These are phyloP conservation scores for Dissostichus mawsoni DNA, from an alignment of 2,113 vertebrate species.

Conservation along the genomic window DNA sequence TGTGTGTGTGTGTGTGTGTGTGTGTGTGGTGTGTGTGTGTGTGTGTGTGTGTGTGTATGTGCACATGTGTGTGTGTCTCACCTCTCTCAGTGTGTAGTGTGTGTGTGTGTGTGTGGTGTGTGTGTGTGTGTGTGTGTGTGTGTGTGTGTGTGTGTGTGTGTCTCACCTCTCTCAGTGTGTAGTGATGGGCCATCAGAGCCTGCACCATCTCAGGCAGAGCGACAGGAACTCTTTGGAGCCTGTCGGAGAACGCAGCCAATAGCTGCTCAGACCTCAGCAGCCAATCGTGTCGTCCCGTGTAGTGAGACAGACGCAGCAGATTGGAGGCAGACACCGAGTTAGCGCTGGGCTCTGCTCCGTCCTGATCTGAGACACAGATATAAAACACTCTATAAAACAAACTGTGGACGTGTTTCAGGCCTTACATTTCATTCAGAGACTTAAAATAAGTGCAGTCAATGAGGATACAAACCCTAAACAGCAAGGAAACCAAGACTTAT, in stretches of 20 bases:
- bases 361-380: slow-evolving; percentile 86
- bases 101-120: no score
- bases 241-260: slow-evolving; percentile 89
- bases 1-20: neutral
- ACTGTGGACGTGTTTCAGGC: no score
- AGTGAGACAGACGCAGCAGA: slow-evolving; percentile 89
- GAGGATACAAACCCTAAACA: no score
- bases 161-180: slow-evolving; percentile 90
- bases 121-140: no score
- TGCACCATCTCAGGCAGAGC: slow-evolving; percentile 92
- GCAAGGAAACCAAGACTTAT: no score
- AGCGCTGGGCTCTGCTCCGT: slow-evolving; percentile 92
- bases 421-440: no score
- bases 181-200: slow-evolving; percentile 86
- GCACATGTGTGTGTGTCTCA: no score
- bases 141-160: neutral
- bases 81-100: no score
- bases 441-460: no score
- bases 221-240: slow-evolving; percentile 88
- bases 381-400: neutral
- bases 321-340: slow-evolving; percentile 91
- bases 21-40: neutral
- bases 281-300: slow-evolving; percentile 88
- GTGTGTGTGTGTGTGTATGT: slow-evolving; percentile 58
- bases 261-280: slow-evolving; percentile 85